Evolutionary conservation across 2,113 vertebrate species (phyloP).

Genomic region (Tyrannus savana): DNA sequence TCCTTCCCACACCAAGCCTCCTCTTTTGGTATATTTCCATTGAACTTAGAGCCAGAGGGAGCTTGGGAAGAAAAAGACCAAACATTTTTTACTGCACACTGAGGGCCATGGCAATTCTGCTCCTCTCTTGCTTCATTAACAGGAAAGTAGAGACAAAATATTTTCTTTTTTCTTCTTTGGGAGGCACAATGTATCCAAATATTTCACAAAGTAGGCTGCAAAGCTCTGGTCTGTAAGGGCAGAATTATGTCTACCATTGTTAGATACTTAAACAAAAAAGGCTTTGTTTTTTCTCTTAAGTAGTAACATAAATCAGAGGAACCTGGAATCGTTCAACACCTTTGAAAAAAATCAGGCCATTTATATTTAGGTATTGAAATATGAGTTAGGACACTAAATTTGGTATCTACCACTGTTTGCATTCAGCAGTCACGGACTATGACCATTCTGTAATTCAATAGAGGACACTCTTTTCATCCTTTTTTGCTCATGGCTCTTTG

Average conservation of each 20-base stretch:
- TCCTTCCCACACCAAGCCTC: not conserved
- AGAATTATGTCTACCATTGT: not conserved
- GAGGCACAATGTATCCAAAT: not conserved
- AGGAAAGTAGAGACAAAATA: not conserved
- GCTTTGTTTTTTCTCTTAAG: not conserved
- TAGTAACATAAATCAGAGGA: not conserved
- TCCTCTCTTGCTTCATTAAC: not conserved
- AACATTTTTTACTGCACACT: not conserved
- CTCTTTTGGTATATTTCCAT: not conserved
- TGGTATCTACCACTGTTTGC: not conserved
- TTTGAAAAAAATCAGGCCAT: conserved; percentile 13
- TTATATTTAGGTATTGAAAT: conserved; percentile 17
- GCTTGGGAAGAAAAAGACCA: not conserved
- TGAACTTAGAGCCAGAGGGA: not conserved
- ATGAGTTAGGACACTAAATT: not conserved
- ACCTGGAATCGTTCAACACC: not conserved
- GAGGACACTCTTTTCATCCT: not conserved
- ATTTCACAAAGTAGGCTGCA: not conserved
- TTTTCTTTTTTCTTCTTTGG: not conserved
- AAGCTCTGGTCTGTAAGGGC: not conserved
- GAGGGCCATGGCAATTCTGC: not conserved
- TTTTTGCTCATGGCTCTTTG: not conserved
- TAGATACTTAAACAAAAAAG: not conserved
- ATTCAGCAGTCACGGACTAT: not conserved
- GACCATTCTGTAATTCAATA: not conserved